phyloP scores from a whole-genome alignment of 2,113 vertebrate genomes.

The Eubucco bourcierii region DNA sequence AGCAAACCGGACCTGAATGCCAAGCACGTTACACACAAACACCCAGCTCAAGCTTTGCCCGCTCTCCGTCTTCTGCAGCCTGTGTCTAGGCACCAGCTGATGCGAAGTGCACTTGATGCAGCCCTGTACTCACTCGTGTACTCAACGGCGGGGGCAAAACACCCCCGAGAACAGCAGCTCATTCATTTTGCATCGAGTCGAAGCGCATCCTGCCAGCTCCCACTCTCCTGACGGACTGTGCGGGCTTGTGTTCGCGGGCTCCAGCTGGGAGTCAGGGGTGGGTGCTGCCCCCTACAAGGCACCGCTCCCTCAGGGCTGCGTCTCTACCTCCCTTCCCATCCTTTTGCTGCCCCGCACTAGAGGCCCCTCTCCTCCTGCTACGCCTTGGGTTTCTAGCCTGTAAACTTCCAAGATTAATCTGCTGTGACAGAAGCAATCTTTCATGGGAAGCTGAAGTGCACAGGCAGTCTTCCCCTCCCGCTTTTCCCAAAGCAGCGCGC shows the following conservation, averaged over 20 bases:
- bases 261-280: not conserved
- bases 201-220: constrained; percentile 22
- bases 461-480: not conserved
- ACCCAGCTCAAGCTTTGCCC: not conserved
- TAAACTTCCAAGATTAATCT: not conserved
- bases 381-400: not conserved
- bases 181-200: constrained; percentile 19
- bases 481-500: not conserved
- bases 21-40: constrained; percentile 23
- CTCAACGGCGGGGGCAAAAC: not conserved
- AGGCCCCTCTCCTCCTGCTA: not conserved
- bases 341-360: fast-evolving
- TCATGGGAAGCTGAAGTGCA: not conserved
- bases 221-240: not conserved
- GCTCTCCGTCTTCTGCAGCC: not conserved
- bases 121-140: not conserved
- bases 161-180: constrained; percentile 39
- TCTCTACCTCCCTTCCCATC: not conserved
- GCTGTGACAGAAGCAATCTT: constrained; percentile 5
- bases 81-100: not conserved
- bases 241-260: not conserved
- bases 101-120: not conserved
- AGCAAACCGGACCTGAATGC: constrained; percentile 36
- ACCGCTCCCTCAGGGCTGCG: not conserved
- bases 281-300: not conserved